Evolutionary conservation across 2,113 vertebrate species (phyloP).

Genomic region (Daboia siamensis): DNA sequence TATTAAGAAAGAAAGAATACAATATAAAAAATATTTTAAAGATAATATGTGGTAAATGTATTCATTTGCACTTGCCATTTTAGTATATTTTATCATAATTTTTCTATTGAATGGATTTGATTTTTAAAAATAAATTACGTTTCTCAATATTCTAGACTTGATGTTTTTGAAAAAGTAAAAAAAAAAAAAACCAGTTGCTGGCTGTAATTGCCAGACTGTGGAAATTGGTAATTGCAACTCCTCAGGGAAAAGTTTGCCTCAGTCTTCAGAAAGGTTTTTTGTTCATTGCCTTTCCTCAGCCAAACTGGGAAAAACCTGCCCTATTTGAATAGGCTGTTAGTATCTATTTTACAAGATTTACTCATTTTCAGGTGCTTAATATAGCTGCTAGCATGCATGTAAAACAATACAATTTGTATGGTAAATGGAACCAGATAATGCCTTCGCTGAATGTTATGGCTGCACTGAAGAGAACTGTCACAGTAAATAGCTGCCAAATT

Average conservation of each 20-base stretch:
- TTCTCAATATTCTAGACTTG: constrained; percentile 31
- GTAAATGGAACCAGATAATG: constrained; percentile 86
- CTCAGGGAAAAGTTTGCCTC: constrained; percentile 52
- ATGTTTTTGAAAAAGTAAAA: constrained; percentile 12
- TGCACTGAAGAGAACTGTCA: constrained; percentile 83
- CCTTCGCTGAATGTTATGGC: constrained; percentile 83
- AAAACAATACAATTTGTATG: constrained; percentile 87
- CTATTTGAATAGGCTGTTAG: constrained; percentile 67
- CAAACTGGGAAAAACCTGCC: constrained; percentile 58
- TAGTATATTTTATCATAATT: constrained; percentile 48
- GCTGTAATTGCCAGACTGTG: constrained; percentile 37
- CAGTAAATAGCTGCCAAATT: constrained; percentile 86
- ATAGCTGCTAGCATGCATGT: constrained; percentile 79
- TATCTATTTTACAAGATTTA: constrained; percentile 82
- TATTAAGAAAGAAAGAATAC: neutral
- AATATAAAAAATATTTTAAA: constrained; percentile 30
- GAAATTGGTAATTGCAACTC: constrained; percentile 58
- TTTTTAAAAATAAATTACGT: constrained; percentile 49
- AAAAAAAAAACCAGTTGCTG: constrained; percentile 12
- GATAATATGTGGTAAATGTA: neutral
- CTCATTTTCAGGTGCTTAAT: constrained; percentile 80
- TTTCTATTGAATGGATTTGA: constrained; percentile 32
- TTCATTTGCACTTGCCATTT: constrained; percentile 41
- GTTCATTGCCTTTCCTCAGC: constrained; percentile 30
- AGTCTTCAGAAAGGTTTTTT: constrained; percentile 48